Base-by-base conservation (phyloP, 92 coral and sea anemone genomes). In the Siderastrea radians region DNA sequence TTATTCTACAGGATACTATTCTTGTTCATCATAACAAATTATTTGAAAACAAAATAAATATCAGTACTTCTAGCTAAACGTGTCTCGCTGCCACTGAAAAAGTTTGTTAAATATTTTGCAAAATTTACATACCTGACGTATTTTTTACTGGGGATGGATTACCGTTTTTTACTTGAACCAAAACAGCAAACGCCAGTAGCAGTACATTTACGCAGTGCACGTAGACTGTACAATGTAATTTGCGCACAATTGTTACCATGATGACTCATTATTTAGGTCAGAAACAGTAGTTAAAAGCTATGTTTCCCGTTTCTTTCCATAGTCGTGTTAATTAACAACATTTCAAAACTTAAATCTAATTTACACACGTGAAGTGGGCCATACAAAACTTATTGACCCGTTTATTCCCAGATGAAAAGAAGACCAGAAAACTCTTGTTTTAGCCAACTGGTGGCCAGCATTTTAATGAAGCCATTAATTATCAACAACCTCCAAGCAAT, bases 381-480 rank as follows among this genome's bases (percentile, higher is more conserved):
- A 48, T 69, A 46, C 51, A 54, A 62, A 45, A 71, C 67, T 19
- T 52, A 58, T 70, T 82, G 78, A 82, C 68, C 78, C 86, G 84
- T 71, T 48, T 3, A 70, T 46, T 12, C 12, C 2, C 2, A 70
- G 14, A 61, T 82, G 78, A 82, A 82, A 70, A 58, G 49, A 58
- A 46, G 10, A 82, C 86, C 86, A 71, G 55, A 48, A 70, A 69
- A 45, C 55, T 11, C 68, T 6, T 19, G 67, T 82, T 57, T 71
- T 3, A 26, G 51, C 16, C 17, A 57, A 71, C 86, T 72, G 86
- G 86, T 82, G 86, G 86, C 13, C 54, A 11, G 49, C 67, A 70
- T 71, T 82, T 69, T 47, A 55, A 82, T 16, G n/a, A 57, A n/a
- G 13, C 12, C 45, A 58, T 82, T 45, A 82, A 82, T 70, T 47